Evolutionary conservation across 2,113 vertebrate species (phyloP).

Genomic region (Tapirus terrestris): DNA sequence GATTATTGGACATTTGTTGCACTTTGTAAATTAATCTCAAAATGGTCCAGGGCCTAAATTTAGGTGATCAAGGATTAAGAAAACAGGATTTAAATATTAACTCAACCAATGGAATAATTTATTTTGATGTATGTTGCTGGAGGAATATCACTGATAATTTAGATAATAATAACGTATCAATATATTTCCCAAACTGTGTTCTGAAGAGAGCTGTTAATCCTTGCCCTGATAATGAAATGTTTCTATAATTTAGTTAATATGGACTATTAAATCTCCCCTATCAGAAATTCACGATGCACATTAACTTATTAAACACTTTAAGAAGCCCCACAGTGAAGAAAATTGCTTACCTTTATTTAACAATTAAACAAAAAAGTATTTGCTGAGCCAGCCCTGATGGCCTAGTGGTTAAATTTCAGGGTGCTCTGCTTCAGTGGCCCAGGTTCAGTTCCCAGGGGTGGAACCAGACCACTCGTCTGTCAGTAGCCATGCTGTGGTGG

Average conservation of each 20-base stretch:
- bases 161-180: background rate
- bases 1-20: background rate
- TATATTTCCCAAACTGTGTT: constrained; percentile 38
- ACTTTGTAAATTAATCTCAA: background rate
- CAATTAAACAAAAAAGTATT: constrained; percentile 58
- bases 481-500: too few species aligned
- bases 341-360: constrained; percentile 60
- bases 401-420: too few species aligned
- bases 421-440: too few species aligned
- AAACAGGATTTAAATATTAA: constrained; percentile 51
- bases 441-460: too few species aligned
- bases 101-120: background rate
- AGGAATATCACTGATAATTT: background rate
- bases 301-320: constrained; percentile 53
- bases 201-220: constrained; percentile 60
- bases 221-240: constrained; percentile 37
- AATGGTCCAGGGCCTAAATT: constrained; percentile 33
- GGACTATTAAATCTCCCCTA: constrained; percentile 34
- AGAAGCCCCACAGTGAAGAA: constrained; percentile 15
- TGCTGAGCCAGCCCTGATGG: too few species aligned
- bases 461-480: too few species aligned
- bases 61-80: constrained; percentile 5
- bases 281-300: constrained; percentile 59
- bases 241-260: constrained; percentile 38
- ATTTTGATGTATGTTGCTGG: background rate